Conservation (phyloP, 2,888 invertebrate genomes). For the Fragum fragum region DNA sequence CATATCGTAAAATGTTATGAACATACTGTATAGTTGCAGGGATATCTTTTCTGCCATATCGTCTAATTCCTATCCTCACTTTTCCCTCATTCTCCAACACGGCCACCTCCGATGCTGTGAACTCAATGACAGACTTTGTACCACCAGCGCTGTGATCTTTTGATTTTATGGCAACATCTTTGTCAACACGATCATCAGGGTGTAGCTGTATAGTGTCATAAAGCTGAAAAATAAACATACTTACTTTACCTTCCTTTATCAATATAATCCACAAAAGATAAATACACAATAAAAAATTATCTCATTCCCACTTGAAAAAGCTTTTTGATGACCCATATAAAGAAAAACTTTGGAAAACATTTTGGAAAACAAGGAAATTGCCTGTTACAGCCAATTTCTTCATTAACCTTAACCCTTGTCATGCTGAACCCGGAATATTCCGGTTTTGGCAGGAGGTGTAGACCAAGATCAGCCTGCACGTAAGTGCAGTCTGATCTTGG, state of each 20-base stretch:
- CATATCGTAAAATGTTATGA: no score
- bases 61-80: conserved; percentile 87
- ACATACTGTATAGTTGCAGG: conserved; percentile 70
- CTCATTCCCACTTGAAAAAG: no score
- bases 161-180: conserved; percentile 51
- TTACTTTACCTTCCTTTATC: neutral
- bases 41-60: conserved; percentile 88
- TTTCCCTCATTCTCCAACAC: conserved; percentile 88
- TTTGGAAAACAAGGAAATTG: no score
- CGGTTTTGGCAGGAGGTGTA: no score
- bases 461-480: no score
- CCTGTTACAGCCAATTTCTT: no score
- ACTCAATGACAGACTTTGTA: conserved; percentile 88
- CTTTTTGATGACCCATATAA: no score
- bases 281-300: neutral
- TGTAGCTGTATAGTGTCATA: conserved; percentile 75
- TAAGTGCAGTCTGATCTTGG: no score
- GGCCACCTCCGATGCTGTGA: conserved; percentile 88
- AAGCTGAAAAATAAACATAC: conserved; percentile 68
- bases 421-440: no score
- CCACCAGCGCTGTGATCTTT: conserved; percentile 85
- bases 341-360: no score
- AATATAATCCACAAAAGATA: neutral
- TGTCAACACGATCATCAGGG: conserved; percentile 69
- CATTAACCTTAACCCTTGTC: no score